Base-by-base conservation (phyloP, 1,140 invertebrate genomes). In the Subanguina moxae region DNA sequence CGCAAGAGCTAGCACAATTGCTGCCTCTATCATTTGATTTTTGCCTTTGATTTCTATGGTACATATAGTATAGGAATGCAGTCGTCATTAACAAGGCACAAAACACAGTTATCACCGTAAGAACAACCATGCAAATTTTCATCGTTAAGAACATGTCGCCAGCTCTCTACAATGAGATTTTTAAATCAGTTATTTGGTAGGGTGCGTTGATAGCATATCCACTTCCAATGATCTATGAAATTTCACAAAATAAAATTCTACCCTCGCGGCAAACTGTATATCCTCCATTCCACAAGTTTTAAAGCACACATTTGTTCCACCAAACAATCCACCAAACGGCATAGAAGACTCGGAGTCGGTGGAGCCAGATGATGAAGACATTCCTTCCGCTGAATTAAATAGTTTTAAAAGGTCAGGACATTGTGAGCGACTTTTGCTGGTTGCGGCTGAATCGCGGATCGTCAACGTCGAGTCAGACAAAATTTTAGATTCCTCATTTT, bases 281-380 rank as follows among this genome's bases (percentile, higher is more conserved):
- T 80, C 78, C 45, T 80, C 78, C 80, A 82, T 80, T 43, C 78
- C 78, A 46, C 78, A 80, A 17, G 78, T 71, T 56, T 78, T 82
- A 64, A 80, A 82, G 57, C 78, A 80, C 19, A 65, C 65, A 7
- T 64, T 64, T 7, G 52, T 30, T 11, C 72, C 74, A 19, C 75
- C 62, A 21, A 74, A 76, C 21, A 74, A 21, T 23, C 71, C 58
- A 30, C 72, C 76, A 21, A 78, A 69, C 25, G 75, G 63, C 46
- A 71, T 45, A 21, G 66, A 23, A 28, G 52, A 56, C 13, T 56
- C 52, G 3, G 52, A 23, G 21, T 56, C 52, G 9, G 52, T 28
- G 3, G 3, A 5, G 13, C 52, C 52, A 3, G 21, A 28, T 13
- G 28, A 23, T 5, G 21, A 23, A 23, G 52, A 23, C 52, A 28